phyloP scores from a whole-genome alignment of 2,888 invertebrate genomes.

The Entomobrya multifasciata region DNA sequence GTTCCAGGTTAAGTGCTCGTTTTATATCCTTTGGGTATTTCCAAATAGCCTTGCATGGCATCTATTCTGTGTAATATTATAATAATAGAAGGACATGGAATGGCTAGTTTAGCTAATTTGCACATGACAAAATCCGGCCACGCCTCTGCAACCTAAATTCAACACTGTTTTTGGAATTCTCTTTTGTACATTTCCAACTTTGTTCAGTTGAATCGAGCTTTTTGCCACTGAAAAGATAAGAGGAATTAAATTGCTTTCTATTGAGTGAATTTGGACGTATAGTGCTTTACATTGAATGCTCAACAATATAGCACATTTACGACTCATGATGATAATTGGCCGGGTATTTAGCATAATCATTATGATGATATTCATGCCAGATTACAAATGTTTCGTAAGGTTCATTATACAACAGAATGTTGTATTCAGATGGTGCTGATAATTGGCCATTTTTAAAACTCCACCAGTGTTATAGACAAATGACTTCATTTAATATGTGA shows the following conservation, averaged over 20 bases:
- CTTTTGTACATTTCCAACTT: neutral
- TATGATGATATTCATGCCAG: neutral
- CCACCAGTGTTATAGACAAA: conserved; percentile 6
- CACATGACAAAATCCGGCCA: no score
- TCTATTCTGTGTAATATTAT: neutral
- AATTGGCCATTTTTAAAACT: conserved; percentile 14
- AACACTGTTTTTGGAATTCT: neutral
- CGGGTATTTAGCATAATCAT: no score
- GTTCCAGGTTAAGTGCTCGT: neutral
- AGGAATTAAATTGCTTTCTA: no score
- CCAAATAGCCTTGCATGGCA: neutral
- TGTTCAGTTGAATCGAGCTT: neutral
- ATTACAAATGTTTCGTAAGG: neutral
- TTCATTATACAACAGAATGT: neutral
- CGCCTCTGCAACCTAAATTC: neutral
- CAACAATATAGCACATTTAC: neutral
- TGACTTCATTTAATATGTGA: neutral
- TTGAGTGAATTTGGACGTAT: no score
- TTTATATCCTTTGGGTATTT: conserved; percentile 1
- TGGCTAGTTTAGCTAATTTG: conserved; percentile 10
- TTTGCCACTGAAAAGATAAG: neutral
- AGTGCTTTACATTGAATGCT: neutral
- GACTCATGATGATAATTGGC: no score
- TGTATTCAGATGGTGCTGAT: neutral
- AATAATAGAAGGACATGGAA: neutral